phyloP scores from a whole-genome alignment of 1,140 invertebrate genomes.

The Alviniconcha marisindica region DNA sequence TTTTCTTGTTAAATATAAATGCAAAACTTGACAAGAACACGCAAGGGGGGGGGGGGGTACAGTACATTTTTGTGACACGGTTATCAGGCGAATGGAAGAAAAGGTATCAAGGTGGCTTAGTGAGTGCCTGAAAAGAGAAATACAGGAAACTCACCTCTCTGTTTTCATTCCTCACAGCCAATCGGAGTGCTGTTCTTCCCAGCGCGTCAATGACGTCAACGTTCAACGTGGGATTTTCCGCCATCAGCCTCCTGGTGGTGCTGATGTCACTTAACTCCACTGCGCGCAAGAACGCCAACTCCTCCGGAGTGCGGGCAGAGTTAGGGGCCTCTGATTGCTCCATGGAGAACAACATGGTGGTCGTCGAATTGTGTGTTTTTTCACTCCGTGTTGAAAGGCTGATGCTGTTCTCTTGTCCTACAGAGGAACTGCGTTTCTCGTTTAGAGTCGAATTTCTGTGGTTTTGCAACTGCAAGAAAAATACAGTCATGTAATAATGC shows the following conservation, averaged over 20 bases:
- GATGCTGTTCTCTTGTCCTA: too few relatives aligned
- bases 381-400: background rate
- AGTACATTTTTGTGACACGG: background rate
- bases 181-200: conserved; percentile 57
- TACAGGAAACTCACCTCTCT: conserved; percentile 53
- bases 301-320: conserved; percentile 25
- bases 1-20: too few relatives aligned
- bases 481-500: too few relatives aligned
- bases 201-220: conserved; percentile 59
- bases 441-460: too few relatives aligned
- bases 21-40: too few relatives aligned
- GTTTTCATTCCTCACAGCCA: conserved; percentile 67
- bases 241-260: conserved; percentile 50
- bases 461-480: too few relatives aligned
- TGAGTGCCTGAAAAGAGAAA: background rate
- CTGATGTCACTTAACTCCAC: conserved; percentile 59
- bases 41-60: too few relatives aligned
- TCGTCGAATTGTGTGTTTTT: background rate
- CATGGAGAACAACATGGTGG: conserved; percentile 22
- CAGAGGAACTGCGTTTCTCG: too few relatives aligned
- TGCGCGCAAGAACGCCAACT: conserved; percentile 55
- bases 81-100: background rate
- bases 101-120: too few relatives aligned
- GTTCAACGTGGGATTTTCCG: conserved; percentile 59
- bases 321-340: conserved; percentile 13